These are phyloP conservation scores for Betta splendens DNA, from an alignment of 2,797 vertebrate genomes.

Conservation along the genomic window DNA sequence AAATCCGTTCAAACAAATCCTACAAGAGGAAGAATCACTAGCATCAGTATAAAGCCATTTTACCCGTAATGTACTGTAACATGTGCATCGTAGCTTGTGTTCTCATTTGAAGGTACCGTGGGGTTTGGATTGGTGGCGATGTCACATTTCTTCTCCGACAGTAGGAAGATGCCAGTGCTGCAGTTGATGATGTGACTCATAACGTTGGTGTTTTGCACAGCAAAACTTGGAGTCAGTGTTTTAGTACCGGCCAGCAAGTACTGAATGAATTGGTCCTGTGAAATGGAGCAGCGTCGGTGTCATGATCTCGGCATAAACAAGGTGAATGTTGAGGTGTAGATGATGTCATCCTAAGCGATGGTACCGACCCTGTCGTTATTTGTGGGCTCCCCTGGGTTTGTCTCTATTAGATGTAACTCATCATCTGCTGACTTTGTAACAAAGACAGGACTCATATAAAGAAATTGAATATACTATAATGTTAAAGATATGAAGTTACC, in stretches of 20 bases:
- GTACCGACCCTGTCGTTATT: conserved; percentile 25
- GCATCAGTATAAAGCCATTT: neutral
- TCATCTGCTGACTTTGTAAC: conserved; percentile 37
- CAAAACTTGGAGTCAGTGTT: accelerated
- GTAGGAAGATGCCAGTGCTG: conserved; percentile 57
- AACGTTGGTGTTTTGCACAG: accelerated
- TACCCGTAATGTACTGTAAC: neutral
- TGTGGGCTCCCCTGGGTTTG: conserved; percentile 19
- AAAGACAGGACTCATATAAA: conserved; percentile 25
- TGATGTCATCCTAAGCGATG: neutral
- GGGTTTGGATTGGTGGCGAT: conserved; percentile 15
- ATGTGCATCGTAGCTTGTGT: neutral
- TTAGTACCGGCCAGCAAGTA: conserved; percentile 11
- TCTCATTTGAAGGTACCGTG: conserved; percentile 21
- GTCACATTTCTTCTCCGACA: conserved; percentile 64
- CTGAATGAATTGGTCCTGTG: conserved; percentile 41
- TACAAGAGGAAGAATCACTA: conserved; percentile 33
- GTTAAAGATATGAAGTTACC: no score
- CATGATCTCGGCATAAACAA: neutral
- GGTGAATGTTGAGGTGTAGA: neutral
- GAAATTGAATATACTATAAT: neutral
- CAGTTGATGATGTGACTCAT: conserved; percentile 55
- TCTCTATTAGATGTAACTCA: conserved; percentile 46
- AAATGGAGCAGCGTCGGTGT: conserved; percentile 4
- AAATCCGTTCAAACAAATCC: conserved; percentile 54